Evolutionary conservation across 2,888 invertebrate genomes (phyloP).

Genomic region (Ophonus ardosiacus): DNA sequence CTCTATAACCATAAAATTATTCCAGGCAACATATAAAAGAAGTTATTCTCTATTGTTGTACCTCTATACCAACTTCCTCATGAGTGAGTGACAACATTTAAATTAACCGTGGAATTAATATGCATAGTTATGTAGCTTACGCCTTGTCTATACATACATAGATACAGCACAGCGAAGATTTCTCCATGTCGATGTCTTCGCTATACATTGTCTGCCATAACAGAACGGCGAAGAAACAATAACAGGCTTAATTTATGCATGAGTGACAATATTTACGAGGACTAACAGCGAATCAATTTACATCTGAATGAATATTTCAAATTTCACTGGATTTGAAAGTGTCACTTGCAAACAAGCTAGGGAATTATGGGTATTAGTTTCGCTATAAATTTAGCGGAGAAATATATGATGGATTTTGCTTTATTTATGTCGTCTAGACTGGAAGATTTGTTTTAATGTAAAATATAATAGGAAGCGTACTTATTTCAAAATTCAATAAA

Average conservation of each 20-base stretch:
- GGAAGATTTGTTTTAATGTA: neutral
- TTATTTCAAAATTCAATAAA: neutral
- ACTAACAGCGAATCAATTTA: constrained; percentile 34
- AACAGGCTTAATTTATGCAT: constrained; percentile 35
- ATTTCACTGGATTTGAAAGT: neutral
- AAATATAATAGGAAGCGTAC: neutral
- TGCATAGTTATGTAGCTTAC: constrained; percentile 46
- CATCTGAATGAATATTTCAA: constrained; percentile 36
- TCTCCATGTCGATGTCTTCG: neutral
- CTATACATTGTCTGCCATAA: neutral
- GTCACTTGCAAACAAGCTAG: constrained; percentile 13
- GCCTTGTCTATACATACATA: neutral
- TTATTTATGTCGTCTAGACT: constrained; percentile 1
- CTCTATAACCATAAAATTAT: neutral
- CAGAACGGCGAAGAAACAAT: constrained; percentile 15
- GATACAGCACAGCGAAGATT: constrained; percentile 20
- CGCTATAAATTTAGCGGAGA: neutral
- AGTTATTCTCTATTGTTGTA: neutral
- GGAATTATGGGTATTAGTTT: constrained; percentile 20
- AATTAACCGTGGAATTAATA: constrained; percentile 36
- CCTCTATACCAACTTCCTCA: neutral
- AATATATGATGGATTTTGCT: neutral
- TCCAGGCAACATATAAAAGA: neutral
- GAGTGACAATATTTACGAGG: constrained; percentile 36
- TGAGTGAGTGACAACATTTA: constrained; percentile 15